Evolutionary conservation across 2,888 invertebrate species (phyloP), one percentile per base, ranked within the genome.

Genomic region (Lydus trimaculatus): DNA sequence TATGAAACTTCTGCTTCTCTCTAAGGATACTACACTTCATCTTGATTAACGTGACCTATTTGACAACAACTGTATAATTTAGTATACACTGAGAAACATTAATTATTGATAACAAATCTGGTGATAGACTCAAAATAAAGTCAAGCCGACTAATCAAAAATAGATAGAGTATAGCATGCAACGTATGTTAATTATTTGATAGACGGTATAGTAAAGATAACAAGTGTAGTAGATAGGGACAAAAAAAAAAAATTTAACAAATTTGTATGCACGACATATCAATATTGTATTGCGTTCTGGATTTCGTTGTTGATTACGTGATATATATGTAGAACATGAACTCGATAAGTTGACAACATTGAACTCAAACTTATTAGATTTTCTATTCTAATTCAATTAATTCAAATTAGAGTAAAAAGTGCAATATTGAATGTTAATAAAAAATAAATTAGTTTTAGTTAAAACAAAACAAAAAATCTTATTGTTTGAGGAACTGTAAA

Each of bases 291-390:
- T 60, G 60, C 23, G 31, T 31, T 36, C 31, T 39, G 39, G 61
- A 20, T 36, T 61, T 61, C 39, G 9, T 33, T 23, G 36, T 25
- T 33, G 61, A 36, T 61, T 61, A 61, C 61, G 61, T 61, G 61
- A 61, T 61, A 20, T 23, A 20, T 61, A 61, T 61, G 11, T 61
- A 39, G 61, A 61, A 61, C 61, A 39, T 31, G 61, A 17, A 61
- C 61, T 61, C 33, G 31, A 36, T 61, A 61, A 25, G 9, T 11
- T 17, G 61, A 61, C 61, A 39, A 61, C 36, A 61, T 33, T 23
- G 60, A 52, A 48, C 17, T 20, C 43, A 17, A 48, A 52, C 25
- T 23, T 52, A 8, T 13, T 25, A 25, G 52, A 48, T 52, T 52
- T 52, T 52, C 23, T 52, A 48, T 48, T 48, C 20, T 8, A 48